Evolutionary conservation across 2,113 vertebrate species (phyloP).

Genomic region (Drymodes brunneopygia): DNA sequence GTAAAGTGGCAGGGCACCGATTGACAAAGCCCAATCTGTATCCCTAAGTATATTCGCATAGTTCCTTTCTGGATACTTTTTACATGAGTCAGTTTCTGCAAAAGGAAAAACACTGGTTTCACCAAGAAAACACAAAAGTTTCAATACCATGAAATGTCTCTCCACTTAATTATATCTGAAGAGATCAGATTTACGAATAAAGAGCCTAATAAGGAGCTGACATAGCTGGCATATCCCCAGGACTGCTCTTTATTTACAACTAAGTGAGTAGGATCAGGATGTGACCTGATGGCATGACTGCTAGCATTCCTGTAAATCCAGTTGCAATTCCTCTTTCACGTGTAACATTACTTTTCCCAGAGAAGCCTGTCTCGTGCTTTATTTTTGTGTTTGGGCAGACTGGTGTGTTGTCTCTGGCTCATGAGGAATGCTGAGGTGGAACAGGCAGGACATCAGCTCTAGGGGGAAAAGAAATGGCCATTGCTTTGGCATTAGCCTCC

Average conservation of each 20-base stretch:
- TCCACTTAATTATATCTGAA: conserved; percentile 8
- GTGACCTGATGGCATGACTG: conserved; percentile 4
- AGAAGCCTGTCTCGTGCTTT: conserved; percentile 4
- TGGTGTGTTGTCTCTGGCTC: conserved; percentile 16
- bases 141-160: background rate
- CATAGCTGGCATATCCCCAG: background rate
- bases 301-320: conserved; percentile 19
- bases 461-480: background rate
- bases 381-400: conserved; percentile 2
- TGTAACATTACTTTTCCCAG: background rate
- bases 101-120: conserved; percentile 7
- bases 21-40: conserved; percentile 12
- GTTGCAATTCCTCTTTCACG: background rate
- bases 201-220: conserved; percentile 6
- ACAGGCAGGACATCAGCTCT: background rate
- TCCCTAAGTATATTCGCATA: background rate
- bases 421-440: background rate
- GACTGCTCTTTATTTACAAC: background rate
- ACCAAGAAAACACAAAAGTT: conserved; percentile 6
- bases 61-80: conserved; percentile 14
- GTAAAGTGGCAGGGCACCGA: background rate
- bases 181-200: background rate
- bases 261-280: background rate
- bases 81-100: conserved; percentile 21
- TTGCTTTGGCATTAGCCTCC: background rate